These are phyloP conservation scores for Schmidtea mediterranea DNA, from an alignment of 1,140 invertebrate species.

Conservation along the genomic window DNA sequence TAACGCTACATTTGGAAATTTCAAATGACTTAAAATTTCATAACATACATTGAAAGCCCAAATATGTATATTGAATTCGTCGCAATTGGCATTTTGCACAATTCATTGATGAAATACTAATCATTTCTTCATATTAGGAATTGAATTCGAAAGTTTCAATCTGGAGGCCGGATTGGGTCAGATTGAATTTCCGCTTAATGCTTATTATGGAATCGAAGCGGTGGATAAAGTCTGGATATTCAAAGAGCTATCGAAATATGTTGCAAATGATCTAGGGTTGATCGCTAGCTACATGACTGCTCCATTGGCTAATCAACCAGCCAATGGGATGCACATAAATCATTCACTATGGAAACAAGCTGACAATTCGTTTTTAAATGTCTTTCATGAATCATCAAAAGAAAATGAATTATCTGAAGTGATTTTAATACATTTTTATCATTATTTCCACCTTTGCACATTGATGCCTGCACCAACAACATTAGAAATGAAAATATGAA, in stretches of 20 bases:
- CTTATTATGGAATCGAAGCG: slow-evolving; percentile 4
- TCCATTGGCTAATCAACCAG: neutral
- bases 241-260: slow-evolving; percentile 8
- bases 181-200: slow-evolving; percentile 8
- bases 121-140: no score
- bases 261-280: slow-evolving; percentile 5
- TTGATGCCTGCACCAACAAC: no score
- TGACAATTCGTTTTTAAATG: slow-evolving; percentile 7
- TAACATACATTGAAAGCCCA: no score
- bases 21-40: no score
- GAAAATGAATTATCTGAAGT: slow-evolving; percentile 7
- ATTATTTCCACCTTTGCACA: no score
- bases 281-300: slow-evolving; percentile 10
- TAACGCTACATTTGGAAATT: no score
- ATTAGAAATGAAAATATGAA: no score
- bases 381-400: slow-evolving; percentile 8
- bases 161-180: slow-evolving; percentile 7
- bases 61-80: no score
- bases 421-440: no score
- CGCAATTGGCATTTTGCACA: no score
- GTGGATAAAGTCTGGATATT: slow-evolving; percentile 7
- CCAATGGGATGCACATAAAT: slow-evolving; percentile 10
- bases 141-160: slow-evolving; percentile 6
- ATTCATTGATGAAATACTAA: no score
- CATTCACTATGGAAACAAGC: slow-evolving; percentile 8